Evolutionary conservation across 1,140 invertebrate genomes (phyloP).

Genomic region (Neocloeon triangulifer): DNA sequence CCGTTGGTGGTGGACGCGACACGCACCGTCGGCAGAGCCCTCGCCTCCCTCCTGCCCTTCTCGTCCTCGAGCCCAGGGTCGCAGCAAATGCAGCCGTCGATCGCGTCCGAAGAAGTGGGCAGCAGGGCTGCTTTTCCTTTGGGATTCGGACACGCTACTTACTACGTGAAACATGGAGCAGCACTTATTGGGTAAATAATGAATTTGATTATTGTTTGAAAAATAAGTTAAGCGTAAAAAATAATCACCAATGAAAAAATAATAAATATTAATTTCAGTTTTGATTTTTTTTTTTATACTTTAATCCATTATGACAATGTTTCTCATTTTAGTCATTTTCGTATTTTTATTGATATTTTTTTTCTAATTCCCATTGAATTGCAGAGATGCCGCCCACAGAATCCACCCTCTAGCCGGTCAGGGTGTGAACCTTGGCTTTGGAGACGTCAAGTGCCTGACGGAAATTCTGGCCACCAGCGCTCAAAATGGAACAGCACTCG

Average conservation of each 20-base stretch:
- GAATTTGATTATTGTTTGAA: not conserved
- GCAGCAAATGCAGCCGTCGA: slow-evolving; percentile 54
- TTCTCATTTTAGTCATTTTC: too few relatives aligned
- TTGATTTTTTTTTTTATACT: slow-evolving; percentile 1
- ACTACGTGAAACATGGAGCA: slow-evolving; percentile 51
- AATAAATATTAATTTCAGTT: slow-evolving; percentile 3
- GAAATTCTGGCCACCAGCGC: slow-evolving; percentile 41
- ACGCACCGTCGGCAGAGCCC: not conserved
- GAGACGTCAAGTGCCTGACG: slow-evolving; percentile 59
- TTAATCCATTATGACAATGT: not conserved
- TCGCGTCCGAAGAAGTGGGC: slow-evolving; percentile 31
- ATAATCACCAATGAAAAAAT: slow-evolving; percentile 1
- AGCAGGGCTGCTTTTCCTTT: slow-evolving; percentile 79
- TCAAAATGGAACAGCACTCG: slow-evolving; percentile 46
- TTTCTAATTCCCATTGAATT: too few relatives aligned
- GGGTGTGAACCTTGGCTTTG: slow-evolving; percentile 92
- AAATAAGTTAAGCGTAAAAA: too few relatives aligned
- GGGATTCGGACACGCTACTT: slow-evolving; percentile 66
- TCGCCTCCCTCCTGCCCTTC: slow-evolving; percentile 1
- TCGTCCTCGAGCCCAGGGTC: not conserved
- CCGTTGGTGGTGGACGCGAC: slow-evolving; percentile 17
- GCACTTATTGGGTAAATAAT: slow-evolving; percentile 57
- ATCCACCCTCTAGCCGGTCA: slow-evolving; percentile 93
- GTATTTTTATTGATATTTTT: too few relatives aligned
- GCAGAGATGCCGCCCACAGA: slow-evolving; percentile 83